Evolutionary conservation across 2,888 invertebrate species (phyloP), one percentile per base, ranked within the genome.

Genomic region (Fragum whitleyi): DNA sequence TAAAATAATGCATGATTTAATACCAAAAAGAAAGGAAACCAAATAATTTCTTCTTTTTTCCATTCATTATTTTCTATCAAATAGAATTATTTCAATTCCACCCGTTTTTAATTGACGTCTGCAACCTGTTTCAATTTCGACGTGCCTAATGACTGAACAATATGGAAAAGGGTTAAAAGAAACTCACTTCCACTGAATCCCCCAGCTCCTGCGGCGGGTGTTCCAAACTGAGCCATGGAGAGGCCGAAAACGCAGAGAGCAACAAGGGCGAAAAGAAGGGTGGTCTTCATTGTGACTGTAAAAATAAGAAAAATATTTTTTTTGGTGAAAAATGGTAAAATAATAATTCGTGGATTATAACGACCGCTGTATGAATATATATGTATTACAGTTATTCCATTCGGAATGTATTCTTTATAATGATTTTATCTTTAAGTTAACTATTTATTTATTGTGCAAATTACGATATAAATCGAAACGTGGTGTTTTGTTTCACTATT

Each of bases 1-100:
- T 36, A 36, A 36, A 36, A 36, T 36, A 36, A 6, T 36, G 32
- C 32, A 36, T 36, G 32, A 36, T n/a, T n/a, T n/a, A n/a, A n/a
- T n/a, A n/a, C n/a, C n/a, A n/a, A n/a, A n/a, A n/a, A n/a, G n/a
- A 36, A 36, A 36, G 32, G 9, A 36, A 9, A 61, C 19, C 32
- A 47, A 29, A 28, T 16, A 61, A 32, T 61, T 61, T 61, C 61
- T 61, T n/a, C 29, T 32, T 61, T 61, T 61, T n/a, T 2, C 61
- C n/a, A n/a, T n/a, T 32, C 61, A 61, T 3, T 19, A 26, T 57
- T 57, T n/a, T 57, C 57, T 14, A 36, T 36, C 32, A 6, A 36
- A 36, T 6, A 6, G 32, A 9, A 6, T 36, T 6, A 6, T 36
- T 36, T 36, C 32, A 9, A 36, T 6, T 36, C 9, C 3, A 36